Evolutionary conservation across 2,797 vertebrate species (phyloP), one percentile per base, ranked within the genome.

Genomic region (Pangasius macronema): DNA sequence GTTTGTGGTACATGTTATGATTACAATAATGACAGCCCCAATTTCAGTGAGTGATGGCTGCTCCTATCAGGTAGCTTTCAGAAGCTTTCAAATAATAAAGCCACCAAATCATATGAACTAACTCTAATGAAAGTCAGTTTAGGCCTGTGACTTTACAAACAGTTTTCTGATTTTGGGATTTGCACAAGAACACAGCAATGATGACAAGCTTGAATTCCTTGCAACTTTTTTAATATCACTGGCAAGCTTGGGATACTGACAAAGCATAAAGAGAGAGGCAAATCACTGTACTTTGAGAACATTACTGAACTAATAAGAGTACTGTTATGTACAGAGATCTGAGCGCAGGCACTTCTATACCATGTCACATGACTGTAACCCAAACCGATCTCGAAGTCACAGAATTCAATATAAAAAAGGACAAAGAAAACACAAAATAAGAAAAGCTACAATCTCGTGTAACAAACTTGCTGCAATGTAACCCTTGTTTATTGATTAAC

Each of bases 281-380:
- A 88, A 88, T 83, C n/a, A 86, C 39, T 86, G 84, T 89, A 86
- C 83, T 79, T 65, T 33, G 65, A 13, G 75, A 84, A 90, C 73
- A 84, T 39, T 80, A 83, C 87, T 80, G 53, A 88, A 87, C 83
- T 70, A 89, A 87, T 30, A 67, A 46, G 39, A 81, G 36, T 42
- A 87, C 10, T n/a, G 84, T 30, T 79, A 77, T 49, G 59, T 72
- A 82, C 51, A 84, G 85, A 67, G 67, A 88, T 77, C 68, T 86
- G 88, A 70, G 88, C 65, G 85, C 92, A 92, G 91, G 90, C 91
- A 92, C 92, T 93, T 92, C 76, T 83, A 67, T 30, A 83, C 42
- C 61, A 36, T 83, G 81, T 83, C 81, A 89, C 73, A 82, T 24
- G 82, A 89, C 72, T 22, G 46, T 39, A 49, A 72, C 30, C 59